A percentile compares a stretch with the other conserved stretches of the same genome.
phyloP scores from a whole-genome alignment of 1,140 invertebrate genomes.

The Eciton burchellii region DNA sequence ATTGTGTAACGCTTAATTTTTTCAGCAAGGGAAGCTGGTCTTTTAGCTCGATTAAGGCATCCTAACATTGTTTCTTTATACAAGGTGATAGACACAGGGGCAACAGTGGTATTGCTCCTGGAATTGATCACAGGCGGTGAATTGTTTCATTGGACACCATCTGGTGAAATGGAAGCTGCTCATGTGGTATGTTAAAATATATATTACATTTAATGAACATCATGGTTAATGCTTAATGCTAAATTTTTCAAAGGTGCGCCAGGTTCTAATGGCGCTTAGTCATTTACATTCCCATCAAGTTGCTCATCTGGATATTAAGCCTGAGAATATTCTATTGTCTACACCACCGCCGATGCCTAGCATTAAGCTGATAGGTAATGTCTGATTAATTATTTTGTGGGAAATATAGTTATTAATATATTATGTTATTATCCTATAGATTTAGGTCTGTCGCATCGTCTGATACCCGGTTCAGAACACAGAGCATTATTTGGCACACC shows the following conservation, averaged over 20 bases:
- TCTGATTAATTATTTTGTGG: background rate
- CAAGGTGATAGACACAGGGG: conserved; percentile 88
- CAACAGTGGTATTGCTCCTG: conserved; percentile 88
- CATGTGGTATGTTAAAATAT: conserved; percentile 83
- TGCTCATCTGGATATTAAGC: conserved; percentile 90
- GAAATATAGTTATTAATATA: background rate
- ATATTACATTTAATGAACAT: background rate
- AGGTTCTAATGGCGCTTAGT: conserved; percentile 89
- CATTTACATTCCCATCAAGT: conserved; percentile 89
- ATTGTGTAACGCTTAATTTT: conserved; percentile 37
- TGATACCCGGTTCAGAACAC: conserved; percentile 86
- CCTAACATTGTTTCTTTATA: conserved; percentile 88
- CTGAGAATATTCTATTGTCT: conserved; percentile 89
- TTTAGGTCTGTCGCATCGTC: conserved; percentile 88
- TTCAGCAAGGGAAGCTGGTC: conserved; percentile 87
- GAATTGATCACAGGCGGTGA: conserved; percentile 89
- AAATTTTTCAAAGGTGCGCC: conserved; percentile 84
- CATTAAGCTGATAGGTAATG: conserved; percentile 86
- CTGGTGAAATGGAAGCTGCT: conserved; percentile 89
- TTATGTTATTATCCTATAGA: conserved; percentile 81
- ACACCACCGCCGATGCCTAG: conserved; percentile 85
- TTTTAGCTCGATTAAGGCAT: conserved; percentile 87
- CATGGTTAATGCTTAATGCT: background rate
- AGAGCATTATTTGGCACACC: conserved; percentile 87
- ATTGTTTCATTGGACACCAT: conserved; percentile 88